These are phyloP conservation scores for Cydia pomonella DNA, from an alignment of 1,140 invertebrate species.

Conservation along the genomic window DNA sequence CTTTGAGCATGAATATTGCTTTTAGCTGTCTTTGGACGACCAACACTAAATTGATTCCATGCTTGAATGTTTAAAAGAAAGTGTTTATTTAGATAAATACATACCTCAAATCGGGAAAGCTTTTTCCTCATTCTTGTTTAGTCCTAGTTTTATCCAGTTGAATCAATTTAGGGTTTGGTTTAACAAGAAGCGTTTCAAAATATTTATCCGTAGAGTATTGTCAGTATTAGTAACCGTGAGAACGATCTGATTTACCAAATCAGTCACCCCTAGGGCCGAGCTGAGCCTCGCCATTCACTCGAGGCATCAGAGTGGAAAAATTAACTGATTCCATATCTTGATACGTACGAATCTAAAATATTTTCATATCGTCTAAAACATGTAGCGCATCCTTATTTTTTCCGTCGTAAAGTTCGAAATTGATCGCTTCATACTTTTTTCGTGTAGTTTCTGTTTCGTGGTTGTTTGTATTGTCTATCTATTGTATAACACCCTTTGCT, in stretches of 20 bases:
- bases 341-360: conserved; percentile 52
- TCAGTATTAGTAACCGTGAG: conserved; percentile 56
- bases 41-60: not conserved
- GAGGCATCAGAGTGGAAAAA: conserved; percentile 73
- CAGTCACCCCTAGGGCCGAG: conserved; percentile 57
- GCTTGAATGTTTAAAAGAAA: not conserved
- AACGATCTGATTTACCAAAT: conserved; percentile 49
- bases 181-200: not conserved
- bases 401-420: conserved; percentile 38
- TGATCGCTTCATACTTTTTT: conserved; percentile 17
- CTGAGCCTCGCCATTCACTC: conserved; percentile 57
- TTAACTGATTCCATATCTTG: conserved; percentile 73
- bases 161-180: not conserved
- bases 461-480: conserved; percentile 50
- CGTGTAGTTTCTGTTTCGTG: conserved; percentile 34
- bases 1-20: conserved; percentile 1
- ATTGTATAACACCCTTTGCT: conserved; percentile 68
- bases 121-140: not conserved
- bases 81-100: conserved; percentile 1
- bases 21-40: not conserved
- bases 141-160: not conserved
- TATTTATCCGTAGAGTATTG: not conserved
- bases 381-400: not conserved
- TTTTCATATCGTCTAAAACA: conserved; percentile 39
- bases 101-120: not conserved